Percentiles rank a stretch among this genome's conserved stretches.
Conservation (phyloP, 1,140 invertebrate species). For the Drosophila bocqueti region DNA sequence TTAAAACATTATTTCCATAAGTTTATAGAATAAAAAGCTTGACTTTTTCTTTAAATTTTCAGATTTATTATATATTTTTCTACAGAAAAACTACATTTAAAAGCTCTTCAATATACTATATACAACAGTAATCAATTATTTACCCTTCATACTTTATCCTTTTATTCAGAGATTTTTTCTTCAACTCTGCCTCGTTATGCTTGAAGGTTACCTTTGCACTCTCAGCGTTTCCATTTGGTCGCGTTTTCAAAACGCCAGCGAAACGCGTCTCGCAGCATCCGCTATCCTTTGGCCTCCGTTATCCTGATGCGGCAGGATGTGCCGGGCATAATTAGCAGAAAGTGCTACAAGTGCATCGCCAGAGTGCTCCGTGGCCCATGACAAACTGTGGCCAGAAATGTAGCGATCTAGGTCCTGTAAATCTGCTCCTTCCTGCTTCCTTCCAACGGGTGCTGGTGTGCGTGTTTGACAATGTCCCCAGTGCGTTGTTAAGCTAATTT, state of each 20-base stretch:
- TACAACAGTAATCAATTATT: neutral
- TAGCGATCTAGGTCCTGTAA: conserved; percentile 38
- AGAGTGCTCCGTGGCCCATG: conserved; percentile 9
- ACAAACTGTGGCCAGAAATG: conserved; percentile 37
- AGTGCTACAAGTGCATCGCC: conserved; percentile 66
- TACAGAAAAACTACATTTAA: too few relatives aligned
- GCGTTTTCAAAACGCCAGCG: conserved; percentile 49
- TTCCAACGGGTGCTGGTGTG: conserved; percentile 13
- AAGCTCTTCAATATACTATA: too few relatives aligned
- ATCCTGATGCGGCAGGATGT: conserved; percentile 23
- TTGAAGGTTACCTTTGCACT: conserved; percentile 3
- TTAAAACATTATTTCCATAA: neutral
- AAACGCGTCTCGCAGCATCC: conserved; percentile 21
- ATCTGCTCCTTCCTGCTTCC: conserved; percentile 20
- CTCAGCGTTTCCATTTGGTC: conserved; percentile 43
- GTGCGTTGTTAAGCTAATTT: conserved; percentile 82
- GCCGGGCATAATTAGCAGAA: conserved; percentile 66
- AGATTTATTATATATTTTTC: too few relatives aligned
- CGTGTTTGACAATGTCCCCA: conserved; percentile 69
- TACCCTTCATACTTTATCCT: neutral
- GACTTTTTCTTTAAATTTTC: too few relatives aligned
- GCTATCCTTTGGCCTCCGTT: conserved; percentile 6
- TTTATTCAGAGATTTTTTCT: neutral
- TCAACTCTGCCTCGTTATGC: neutral
- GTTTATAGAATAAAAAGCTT: too few relatives aligned